Base-by-base conservation (phyloP, 2,797 vertebrate genomes). In the Rachycentron canadum region DNA sequence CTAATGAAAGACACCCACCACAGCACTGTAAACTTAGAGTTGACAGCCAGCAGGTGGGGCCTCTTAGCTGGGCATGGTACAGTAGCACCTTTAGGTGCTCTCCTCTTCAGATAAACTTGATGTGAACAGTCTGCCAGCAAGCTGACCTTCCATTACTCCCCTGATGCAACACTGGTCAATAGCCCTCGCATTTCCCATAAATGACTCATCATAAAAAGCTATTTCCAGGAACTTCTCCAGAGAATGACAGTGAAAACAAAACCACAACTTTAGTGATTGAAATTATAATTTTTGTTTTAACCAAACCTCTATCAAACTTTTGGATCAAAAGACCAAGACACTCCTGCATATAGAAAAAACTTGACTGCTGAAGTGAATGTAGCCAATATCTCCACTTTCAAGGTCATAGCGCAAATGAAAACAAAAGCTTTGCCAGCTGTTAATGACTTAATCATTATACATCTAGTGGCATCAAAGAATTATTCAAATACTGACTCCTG, bases 101-200 rank as follows among this genome's bases (percentile, higher is more conserved):
- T 85, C 82, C 78, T n/a, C 19, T 60, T 52, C 16, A 69, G 81
- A 85, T 66, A 60, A 61, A 75, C 30, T 7, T 7, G 45, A 82
- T 71, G 70, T 50, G 69, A 80, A 68, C 74, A 55, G 50, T 47
- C 74, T 66, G 53, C 68, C 69, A 81, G 68, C 69, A 49, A 62
- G 34, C 80, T 68, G 81, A 93, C 81, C 91, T 55, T 69, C 71
- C 78, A 47, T 72, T 74, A 86, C 82, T 79, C 91, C 78, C 71
- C 88, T 87, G 86, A 91, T 60, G 86, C 84, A 90, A 85, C 66
- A 58, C 36, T 12, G 81, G 72, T 78, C 82, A 83, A 7, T 78
- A 82, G 69, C 80, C 73, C 69, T 77, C 76, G 16, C 55, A 49
- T 85, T 95, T 95, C 94, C 93, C 93, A 92, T 83, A 90, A 93